Evolutionary conservation across 2,888 invertebrate genomes (phyloP).

Genomic region (Coelogynopora nodosa): DNA sequence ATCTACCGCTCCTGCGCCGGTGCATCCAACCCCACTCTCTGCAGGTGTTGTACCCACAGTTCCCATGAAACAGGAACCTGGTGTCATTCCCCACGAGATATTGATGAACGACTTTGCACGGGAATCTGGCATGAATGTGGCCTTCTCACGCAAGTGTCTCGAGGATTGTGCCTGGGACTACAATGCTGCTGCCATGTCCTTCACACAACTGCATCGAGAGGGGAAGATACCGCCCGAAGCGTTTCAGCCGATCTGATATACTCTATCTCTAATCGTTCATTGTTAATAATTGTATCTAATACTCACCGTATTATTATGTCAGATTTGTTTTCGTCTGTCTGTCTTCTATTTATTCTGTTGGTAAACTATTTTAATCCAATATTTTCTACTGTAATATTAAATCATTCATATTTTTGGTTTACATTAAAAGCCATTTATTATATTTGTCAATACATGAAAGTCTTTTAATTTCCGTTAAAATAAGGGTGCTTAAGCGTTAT

Average conservation of each 20-base stretch:
- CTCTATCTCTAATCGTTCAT: too few species aligned
- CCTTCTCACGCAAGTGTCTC: conserved; percentile 17
- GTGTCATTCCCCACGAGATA: not conserved
- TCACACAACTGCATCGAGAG: not conserved
- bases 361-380: too few species aligned
- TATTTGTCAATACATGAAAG: too few species aligned
- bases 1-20: not conserved
- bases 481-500: too few species aligned
- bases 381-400: too few species aligned
- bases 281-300: too few species aligned
- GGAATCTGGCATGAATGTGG: conserved; percentile 24
- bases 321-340: too few species aligned
- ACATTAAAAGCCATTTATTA: too few species aligned
- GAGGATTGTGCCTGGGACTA: conserved; percentile 27
- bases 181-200: not conserved
- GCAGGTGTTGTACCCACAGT: not conserved
- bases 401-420: too few species aligned
- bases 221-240: conserved; percentile 33
- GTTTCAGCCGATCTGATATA: not conserved
- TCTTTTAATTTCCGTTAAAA: too few species aligned
- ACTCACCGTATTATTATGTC: too few species aligned
- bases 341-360: too few species aligned
- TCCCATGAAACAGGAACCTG: not conserved
- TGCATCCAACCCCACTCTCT: not conserved
- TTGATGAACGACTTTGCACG: not conserved